Base-by-base conservation (phyloP, 2,888 invertebrate genomes). In the Allolobophora icterica region DNA sequence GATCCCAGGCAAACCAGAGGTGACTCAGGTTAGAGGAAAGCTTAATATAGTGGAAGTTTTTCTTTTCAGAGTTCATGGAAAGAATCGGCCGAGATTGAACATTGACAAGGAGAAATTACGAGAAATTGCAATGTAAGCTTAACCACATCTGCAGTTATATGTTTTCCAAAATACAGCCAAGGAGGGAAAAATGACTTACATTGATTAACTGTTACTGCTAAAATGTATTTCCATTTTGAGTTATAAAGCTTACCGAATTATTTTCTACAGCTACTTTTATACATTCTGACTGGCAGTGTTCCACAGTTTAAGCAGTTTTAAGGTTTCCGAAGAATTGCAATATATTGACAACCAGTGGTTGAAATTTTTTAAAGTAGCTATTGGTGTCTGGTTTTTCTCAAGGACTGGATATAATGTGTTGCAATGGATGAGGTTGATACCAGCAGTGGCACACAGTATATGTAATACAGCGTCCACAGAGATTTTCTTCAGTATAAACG, bases 81-180 rank as follows among this genome's bases (percentile, higher is more conserved):
- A 38, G 38, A 87, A 34, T 34, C 87, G 87, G 34, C 34, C 35
- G 35, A 87, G 38, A 38, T 38, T 87, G 21, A 38, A 87, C 87
- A 87, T 87, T 87, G 87, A 87, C 35, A 87, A 87, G 38, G 35
- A 87, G 38, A 87, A 38, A 33, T 38, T 87, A 87, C 34, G 87
- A 87, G 87, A 87, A 38, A 87, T 87, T 17, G 87, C 87, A 87
- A 38, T 87, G 87, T 87, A 35, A 87, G 87, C 24, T 35, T 52
- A 52, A 52, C 45, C 45, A 45, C 24, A 24, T 52, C 52, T 52
- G 21, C 24, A 52, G 52, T 52, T 52, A 24, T 4, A 52, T 1
- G 1, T 30, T 71, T 71, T 71, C 1, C 71, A 11, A 71, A 24
- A 8, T 71, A 30, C 71, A 71, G 71, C 6, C 17, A n/a, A 2